Evolutionary conservation across 2,888 invertebrate species (phyloP).

Genomic region (Apoda limacodes): DNA sequence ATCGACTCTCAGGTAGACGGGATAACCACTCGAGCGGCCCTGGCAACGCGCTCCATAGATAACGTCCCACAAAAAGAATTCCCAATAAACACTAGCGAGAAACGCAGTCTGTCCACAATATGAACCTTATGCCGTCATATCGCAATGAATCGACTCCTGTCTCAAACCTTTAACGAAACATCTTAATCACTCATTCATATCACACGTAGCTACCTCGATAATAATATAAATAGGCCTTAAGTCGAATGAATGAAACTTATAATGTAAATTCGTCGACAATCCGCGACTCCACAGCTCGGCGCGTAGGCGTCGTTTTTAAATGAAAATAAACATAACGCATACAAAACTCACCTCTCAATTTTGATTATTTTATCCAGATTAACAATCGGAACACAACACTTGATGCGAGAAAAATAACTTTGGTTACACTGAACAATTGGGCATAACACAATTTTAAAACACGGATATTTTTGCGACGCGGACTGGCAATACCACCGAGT

Average conservation of each 20-base stretch:
- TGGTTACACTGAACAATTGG: slow-evolving; percentile 47
- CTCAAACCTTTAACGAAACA: slow-evolving; percentile 29
- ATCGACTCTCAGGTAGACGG: slow-evolving; percentile 54
- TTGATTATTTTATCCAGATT: slow-evolving; percentile 64
- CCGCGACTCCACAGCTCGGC: slow-evolving; percentile 52
- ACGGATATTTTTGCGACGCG: slow-evolving; percentile 31
- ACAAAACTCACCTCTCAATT: slow-evolving; percentile 56
- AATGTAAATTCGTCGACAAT: slow-evolving; percentile 67
- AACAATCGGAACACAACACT: slow-evolving; percentile 50
- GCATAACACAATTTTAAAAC: slow-evolving; percentile 45
- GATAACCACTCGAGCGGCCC: slow-evolving; percentile 44
- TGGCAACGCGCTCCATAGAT: too few relatives aligned
- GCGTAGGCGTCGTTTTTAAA: slow-evolving; percentile 61
- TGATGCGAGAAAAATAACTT: slow-evolving; percentile 30
- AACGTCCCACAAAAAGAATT: slow-evolving; percentile 36
- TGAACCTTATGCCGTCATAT: slow-evolving; percentile 21
- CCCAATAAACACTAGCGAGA: slow-evolving; percentile 19
- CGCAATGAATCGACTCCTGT: slow-evolving; percentile 34
- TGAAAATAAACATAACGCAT: slow-evolving; percentile 56
- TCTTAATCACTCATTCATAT: slow-evolving; percentile 56
- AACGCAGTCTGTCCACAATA: slow-evolving; percentile 13
- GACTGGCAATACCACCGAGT: slow-evolving; percentile 26
- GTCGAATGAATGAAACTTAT: slow-evolving; percentile 62
- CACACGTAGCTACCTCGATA: slow-evolving; percentile 48
- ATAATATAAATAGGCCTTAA: slow-evolving; percentile 55